phyloP scores from a whole-genome alignment of 2,888 invertebrate species.

The Nemurella pictetii region DNA sequence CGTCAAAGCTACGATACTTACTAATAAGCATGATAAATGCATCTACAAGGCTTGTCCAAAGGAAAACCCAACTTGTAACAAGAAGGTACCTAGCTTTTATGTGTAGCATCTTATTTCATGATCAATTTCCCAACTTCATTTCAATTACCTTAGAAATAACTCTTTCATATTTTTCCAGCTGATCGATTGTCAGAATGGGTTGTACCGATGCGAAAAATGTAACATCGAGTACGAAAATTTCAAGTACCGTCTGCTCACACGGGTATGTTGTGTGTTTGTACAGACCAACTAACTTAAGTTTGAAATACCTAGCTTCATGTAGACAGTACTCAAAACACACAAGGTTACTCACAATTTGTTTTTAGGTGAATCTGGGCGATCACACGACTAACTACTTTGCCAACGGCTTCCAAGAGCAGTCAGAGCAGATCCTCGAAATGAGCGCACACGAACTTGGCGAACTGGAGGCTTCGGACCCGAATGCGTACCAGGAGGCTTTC shows the following conservation, averaged over 20 bases:
- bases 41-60: constrained; percentile 91
- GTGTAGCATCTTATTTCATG: background rate
- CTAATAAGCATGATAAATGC: constrained; percentile 79
- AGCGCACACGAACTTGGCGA: constrained; percentile 78
- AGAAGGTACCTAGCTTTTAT: constrained; percentile 64
- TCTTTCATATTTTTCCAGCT: constrained; percentile 53
- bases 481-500: constrained; percentile 68
- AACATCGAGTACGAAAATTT: constrained; percentile 79
- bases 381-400: constrained; percentile 87
- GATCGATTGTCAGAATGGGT: constrained; percentile 82
- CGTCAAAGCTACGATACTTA: constrained; percentile 74
- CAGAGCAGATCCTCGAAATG: constrained; percentile 73
- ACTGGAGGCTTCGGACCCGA: constrained; percentile 60
- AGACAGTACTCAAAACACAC: background rate
- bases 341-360: background rate
- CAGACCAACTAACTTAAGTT: background rate
- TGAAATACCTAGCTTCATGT: background rate
- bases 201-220: constrained; percentile 95
- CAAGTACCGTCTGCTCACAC: constrained; percentile 80
- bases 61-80: constrained; percentile 76
- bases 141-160: constrained; percentile 18
- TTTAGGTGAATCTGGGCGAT: constrained; percentile 73
- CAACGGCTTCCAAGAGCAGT: constrained; percentile 85
- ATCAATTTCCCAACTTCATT: background rate
- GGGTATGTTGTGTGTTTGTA: constrained; percentile 60